Percentiles rank a stretch among this genome's conserved stretches.
Evolutionary conservation across 2,888 invertebrate species (phyloP).

Genomic region (Julus scanicus): DNA sequence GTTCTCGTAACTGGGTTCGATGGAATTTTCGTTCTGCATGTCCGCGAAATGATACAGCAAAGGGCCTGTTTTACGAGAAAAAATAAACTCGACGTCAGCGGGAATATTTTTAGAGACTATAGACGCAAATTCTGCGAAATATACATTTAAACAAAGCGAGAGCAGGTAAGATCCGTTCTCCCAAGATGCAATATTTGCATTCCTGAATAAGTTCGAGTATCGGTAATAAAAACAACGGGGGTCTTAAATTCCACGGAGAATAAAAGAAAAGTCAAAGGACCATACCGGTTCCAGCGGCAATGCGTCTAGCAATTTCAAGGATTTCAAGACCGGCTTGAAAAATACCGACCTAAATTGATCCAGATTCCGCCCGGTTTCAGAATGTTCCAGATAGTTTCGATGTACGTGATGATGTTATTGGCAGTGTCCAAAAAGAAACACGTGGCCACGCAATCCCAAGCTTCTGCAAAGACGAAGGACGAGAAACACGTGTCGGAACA

Average conservation of each 20-base stretch:
- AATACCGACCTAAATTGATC: slow-evolving; percentile 78
- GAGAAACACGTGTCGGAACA: background rate
- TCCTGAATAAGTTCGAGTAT: no score
- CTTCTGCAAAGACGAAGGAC: slow-evolving; percentile 66
- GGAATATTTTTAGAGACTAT: no score
- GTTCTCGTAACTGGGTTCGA: slow-evolving; percentile 92
- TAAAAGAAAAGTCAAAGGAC: background rate
- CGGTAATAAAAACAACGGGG: background rate
- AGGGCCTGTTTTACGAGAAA: slow-evolving; percentile 73
- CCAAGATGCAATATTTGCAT: no score
- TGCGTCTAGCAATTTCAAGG: no score
- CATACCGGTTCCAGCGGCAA: no score
- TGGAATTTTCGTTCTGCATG: slow-evolving; percentile 84
- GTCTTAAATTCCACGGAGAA: background rate
- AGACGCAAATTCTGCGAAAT: no score
- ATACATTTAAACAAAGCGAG: no score
- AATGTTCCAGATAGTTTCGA: slow-evolving; percentile 90
- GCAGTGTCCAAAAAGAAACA: slow-evolving; percentile 99
- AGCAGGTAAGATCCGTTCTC: no score
- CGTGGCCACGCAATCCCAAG: slow-evolving; percentile 93
- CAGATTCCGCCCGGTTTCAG: slow-evolving; percentile 88
- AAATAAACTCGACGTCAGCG: background rate
- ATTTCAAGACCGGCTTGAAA: background rate
- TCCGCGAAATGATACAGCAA: slow-evolving; percentile 89
- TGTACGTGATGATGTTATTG: slow-evolving; percentile 92